Evolutionary conservation across 2,113 vertebrate genomes (phyloP).

Genomic region (Verasper variegatus): DNA sequence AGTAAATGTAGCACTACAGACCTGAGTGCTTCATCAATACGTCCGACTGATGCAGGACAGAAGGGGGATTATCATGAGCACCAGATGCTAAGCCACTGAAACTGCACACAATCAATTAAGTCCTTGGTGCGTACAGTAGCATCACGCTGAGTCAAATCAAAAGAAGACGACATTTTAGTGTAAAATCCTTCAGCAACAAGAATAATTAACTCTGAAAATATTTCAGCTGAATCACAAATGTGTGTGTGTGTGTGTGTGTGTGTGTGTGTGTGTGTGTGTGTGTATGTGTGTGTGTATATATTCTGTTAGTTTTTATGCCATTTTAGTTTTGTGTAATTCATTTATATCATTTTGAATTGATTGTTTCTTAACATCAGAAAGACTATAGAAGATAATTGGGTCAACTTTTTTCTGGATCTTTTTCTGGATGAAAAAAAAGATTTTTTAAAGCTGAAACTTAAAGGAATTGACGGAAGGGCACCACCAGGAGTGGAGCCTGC

Average conservation of each 20-base stretch:
- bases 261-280: not conserved
- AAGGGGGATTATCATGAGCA: conserved; percentile 76
- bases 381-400: too few relatives aligned
- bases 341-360: too few relatives aligned
- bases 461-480: too few relatives aligned
- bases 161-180: not conserved
- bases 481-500: too few relatives aligned
- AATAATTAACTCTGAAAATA: not conserved
- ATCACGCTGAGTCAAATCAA: too few relatives aligned
- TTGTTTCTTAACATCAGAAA: too few relatives aligned
- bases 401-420: too few relatives aligned
- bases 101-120: conserved; percentile 76
- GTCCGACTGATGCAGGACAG: conserved; percentile 72
- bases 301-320: too few relatives aligned
- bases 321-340: too few relatives aligned
- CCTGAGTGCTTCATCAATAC: conserved; percentile 79
- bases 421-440: too few relatives aligned
- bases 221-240: not conserved
- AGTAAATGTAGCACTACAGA: conserved; percentile 73
- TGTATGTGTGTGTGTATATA: too few relatives aligned
- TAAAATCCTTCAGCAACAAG: not conserved
- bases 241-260: not conserved
- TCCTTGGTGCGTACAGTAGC: conserved; percentile 63
- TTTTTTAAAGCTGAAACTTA: too few relatives aligned
- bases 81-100: conserved; percentile 80